Base-by-base conservation (phyloP, 2,113 vertebrate genomes). In the Nesogale talazaci region DNA sequence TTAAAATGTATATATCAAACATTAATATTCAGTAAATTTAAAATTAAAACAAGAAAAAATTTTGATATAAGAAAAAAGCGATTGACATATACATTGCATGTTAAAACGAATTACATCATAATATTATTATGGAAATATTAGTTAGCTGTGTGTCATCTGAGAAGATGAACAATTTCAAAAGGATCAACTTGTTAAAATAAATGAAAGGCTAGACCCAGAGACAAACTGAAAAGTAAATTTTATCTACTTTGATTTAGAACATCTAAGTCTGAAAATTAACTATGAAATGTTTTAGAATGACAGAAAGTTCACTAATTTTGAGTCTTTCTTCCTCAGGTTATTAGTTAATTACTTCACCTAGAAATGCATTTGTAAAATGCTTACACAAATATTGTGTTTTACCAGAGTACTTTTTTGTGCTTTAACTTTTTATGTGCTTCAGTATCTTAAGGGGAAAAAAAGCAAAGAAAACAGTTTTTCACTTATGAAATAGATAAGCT, bases 51-150 rank as follows among this genome's bases (percentile, higher is more conserved):
- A 67, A 31, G 67, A 78, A 83, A 69, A 67, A n/a, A 63, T 29
- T 77, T 77, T 91, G 36, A 65, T 77, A 77, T 69, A 83, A n/a
- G n/a, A 70, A 70, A 69, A 84, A 78, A 85, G 46, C 74, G 85
- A 70, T 78, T 42, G 65, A 56, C 76, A 84, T 31, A n/a, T 29
- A 56, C 8, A 84, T 22, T 79, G 63, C 10, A 59, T 85, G 46
- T 70, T 79, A 86, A 74, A 15, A 72, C 80, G 72, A 72, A 86
- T 59, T 42, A 77, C 23, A 23, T 25, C 19, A 34, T 56, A 25
- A 72, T 80, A 81, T 25, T 86, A 63, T 74, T 59, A 74, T n/a
- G 23, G 74, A 74, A 56, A 52, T 15, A 59, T 79, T 86, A n/a
- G 46, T 61, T 46, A 52, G 14, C 61, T 79, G 46, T 72, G 6